phyloP scores from a whole-genome alignment of 2,888 invertebrate species.

The Plebejus argus region DNA sequence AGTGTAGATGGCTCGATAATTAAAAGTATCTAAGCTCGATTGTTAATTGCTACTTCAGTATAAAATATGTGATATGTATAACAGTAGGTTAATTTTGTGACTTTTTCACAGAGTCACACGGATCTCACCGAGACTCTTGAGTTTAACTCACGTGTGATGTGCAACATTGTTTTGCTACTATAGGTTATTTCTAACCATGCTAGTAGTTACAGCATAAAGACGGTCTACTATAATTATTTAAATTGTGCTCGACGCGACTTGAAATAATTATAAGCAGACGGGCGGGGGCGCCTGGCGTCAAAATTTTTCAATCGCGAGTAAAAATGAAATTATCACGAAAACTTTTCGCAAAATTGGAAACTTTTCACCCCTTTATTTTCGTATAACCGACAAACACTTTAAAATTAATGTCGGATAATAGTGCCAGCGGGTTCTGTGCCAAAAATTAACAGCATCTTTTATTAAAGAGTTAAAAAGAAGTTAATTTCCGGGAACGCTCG shows the following conservation, averaged over 20 bases:
- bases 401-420: conserved; percentile 2
- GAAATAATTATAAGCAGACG: background rate
- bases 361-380: background rate
- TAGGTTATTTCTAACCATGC: background rate
- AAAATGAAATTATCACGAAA: background rate
- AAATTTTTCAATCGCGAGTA: background rate
- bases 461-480: conserved; percentile 24
- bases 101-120: background rate
- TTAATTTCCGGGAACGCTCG: conserved; percentile 4
- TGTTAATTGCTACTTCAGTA: background rate
- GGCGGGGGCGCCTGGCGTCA: background rate
- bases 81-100: too few relatives aligned
- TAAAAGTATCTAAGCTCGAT: background rate
- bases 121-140: too few relatives aligned
- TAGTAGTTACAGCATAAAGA: too few relatives aligned
- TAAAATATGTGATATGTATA: background rate
- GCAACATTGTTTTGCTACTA: too few relatives aligned
- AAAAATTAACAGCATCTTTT: background rate
- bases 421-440: background rate
- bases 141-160: background rate
- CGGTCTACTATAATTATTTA: background rate
- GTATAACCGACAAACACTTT: background rate
- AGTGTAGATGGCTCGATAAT: too few relatives aligned
- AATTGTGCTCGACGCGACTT: background rate
- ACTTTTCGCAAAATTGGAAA: background rate